Evolutionary conservation across 2,797 vertebrate genomes (phyloP).

Genomic region (Lepus townsendii): DNA sequence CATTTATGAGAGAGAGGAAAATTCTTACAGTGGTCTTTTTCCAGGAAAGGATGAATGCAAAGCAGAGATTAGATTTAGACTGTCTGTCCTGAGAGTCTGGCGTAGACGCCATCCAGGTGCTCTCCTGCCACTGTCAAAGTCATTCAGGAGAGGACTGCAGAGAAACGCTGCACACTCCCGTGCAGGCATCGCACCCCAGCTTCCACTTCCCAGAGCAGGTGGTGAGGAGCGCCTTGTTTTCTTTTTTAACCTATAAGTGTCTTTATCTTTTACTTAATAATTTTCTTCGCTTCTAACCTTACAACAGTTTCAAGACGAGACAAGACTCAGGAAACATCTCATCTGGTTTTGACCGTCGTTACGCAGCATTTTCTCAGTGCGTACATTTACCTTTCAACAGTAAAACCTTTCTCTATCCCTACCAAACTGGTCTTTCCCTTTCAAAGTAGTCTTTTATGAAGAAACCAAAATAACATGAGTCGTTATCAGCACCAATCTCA

Average conservation of each 20-base stretch:
- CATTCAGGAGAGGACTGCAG: neutral
- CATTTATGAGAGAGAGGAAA: slow-evolving; percentile 26
- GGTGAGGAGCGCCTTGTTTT: neutral
- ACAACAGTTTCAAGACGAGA: neutral
- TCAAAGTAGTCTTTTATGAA: slow-evolving; percentile 34
- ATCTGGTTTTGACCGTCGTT: neutral
- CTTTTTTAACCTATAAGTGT: neutral
- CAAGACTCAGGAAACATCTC: neutral
- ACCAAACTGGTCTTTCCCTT: neutral
- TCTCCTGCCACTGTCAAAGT: neutral
- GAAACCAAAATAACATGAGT: slow-evolving; percentile 10
- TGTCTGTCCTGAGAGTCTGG: neutral
- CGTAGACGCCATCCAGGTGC: neutral
- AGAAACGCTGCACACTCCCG: neutral
- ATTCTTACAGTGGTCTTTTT: neutral
- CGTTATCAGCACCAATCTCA: neutral
- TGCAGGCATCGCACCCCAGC: neutral
- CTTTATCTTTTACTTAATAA: neutral
- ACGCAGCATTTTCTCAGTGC: neutral
- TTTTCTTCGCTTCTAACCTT: slow-evolving; percentile 31
- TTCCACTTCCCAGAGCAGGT: neutral
- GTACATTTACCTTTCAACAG: neutral
- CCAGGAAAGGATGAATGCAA: slow-evolving; percentile 4
- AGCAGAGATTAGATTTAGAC: neutral
- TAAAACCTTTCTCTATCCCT: neutral